phyloP scores from a whole-genome alignment of 2,113 vertebrate genomes.

The Corvus cornix region DNA sequence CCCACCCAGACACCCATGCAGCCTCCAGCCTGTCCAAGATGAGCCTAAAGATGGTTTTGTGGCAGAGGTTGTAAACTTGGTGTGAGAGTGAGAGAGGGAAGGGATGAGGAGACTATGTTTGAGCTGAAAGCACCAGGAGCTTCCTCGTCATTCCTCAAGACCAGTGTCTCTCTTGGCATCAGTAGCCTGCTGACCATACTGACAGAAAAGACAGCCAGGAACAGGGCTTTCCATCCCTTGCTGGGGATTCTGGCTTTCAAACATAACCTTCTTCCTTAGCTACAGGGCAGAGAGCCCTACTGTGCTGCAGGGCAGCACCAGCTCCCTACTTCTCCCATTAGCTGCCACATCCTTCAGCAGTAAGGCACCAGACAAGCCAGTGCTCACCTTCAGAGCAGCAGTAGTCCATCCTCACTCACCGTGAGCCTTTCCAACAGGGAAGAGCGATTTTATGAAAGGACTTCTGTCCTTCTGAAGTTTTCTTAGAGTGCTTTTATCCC shows the following conservation, averaged over 20 bases:
- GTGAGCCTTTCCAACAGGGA: not conserved
- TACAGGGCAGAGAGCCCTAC: not conserved
- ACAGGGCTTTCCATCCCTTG: not conserved
- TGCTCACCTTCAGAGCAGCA: rapidly evolving
- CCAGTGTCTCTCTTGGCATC: not conserved
- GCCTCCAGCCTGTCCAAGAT: not conserved
- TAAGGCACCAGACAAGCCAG: not conserved
- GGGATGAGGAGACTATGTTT: not conserved
- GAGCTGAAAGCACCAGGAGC: not conserved
- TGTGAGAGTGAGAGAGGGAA: not conserved
- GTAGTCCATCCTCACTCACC: not conserved
- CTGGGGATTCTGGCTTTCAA: not conserved
- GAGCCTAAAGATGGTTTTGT: not conserved
- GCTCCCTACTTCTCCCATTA: not conserved
- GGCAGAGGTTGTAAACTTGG: not conserved
- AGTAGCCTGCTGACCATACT: not conserved
- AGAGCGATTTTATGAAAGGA: not conserved
- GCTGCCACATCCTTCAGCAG: not conserved
- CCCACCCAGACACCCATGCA: rapidly evolving
- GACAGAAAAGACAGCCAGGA: not conserved
- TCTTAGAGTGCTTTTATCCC: not conserved
- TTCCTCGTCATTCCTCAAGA: not conserved
- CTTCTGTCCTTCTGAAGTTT: not conserved
- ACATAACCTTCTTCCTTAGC: rapidly evolving
- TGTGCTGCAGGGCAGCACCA: not conserved